Base-by-base conservation (phyloP, 2,888 invertebrate genomes). In the Acleris emargana region DNA sequence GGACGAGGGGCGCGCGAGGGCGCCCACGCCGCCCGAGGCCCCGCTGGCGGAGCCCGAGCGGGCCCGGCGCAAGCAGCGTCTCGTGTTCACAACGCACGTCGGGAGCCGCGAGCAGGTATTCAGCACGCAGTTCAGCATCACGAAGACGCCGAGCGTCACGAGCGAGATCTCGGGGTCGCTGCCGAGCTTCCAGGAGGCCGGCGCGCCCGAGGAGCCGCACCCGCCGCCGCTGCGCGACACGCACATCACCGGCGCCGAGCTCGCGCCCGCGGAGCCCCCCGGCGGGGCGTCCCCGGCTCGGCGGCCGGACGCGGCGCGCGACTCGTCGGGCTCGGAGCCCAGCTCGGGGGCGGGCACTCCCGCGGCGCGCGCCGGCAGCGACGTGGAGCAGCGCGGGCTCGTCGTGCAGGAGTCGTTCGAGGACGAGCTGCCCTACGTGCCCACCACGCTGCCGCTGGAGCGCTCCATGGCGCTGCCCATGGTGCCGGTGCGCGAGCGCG, bases 381-480 rank as follows among this genome's bases (percentile, higher is more conserved):
- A 94, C 62, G 94, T 95, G 55, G 97, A 97, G 83, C 94, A 96
- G 70, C 89, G 90, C 43, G 89, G 88, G 2, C 93, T 97, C 51
- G 97, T 97, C 53, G 93, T 95, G 66, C 95, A 97, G 81, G 97
- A 97, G 80, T 97, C 97, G 47, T 96, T 97, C 79, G 97, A 97
- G 77, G 96, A 96, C 76, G 97, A 97, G 86, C 91, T 97, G 78
- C 97, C 97, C 2, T 97, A 97, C 83, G 95, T 97, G 78, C 97
- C 97, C 64, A 97, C 97, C n/a, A 97, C 97, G 62, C 89, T 97
- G 79, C 97, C 97, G 20, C 94, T 95, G 82, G 97, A 97, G 88
- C 94, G 97, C 70, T 95, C 97, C 17, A 94, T 96, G 69, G 97
- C 96, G 28, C 90, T 97, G 71, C 96, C 97, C 18, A 95, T 97